Evolutionary conservation across 2,888 invertebrate species (phyloP), one percentile per base, ranked within the genome.

Genomic region (Ecliptopera silaceata): DNA sequence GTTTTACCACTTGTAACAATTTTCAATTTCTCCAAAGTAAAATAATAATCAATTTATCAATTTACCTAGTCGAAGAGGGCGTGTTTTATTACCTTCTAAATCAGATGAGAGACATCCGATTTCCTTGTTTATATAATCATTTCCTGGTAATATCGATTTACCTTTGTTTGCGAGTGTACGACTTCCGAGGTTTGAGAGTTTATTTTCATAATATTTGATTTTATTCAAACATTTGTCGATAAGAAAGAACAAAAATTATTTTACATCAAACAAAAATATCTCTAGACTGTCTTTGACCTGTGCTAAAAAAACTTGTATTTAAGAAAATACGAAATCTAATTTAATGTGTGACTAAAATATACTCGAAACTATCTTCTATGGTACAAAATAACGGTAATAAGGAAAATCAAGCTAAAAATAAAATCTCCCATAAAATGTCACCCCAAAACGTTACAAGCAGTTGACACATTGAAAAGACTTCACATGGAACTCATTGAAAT

Each of bases 31-130:
- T 45, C 41, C 44, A 44, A n/a, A 45, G 26, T 41, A 42, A 49
- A 44, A 50, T 56, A 26, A 26, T n/a, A n/a, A n/a, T n/a, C n/a
- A n/a, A 6, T 26, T 50, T 46, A 58, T 54, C 54, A 59, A 54
- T 54, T 55, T 50, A 26, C 26, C 26, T 26, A 54, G 44, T 29
- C 42, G 52, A 52, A 52, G 48, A 34, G 42, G 43, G 26, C 49
- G 48, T 68, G 51, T 64, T 72, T 73, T 74, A 74, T 73, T 70
- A 63, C 65, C 61, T 61, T 68, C 70, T 69, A 75, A 79, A 80
- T 77, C 74, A 75, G 75, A 71, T 72, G 70, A 72, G 68, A 64
- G 68, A 66, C 68, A 75, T 78, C 74, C 73, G 72, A 76, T 79
- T 76, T 77, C 76, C 74, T 69, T 71, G 70, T 75, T 79, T 77